phyloP scores from a whole-genome alignment of 2,888 invertebrate genomes.

The Pemphredon lugubris region DNA sequence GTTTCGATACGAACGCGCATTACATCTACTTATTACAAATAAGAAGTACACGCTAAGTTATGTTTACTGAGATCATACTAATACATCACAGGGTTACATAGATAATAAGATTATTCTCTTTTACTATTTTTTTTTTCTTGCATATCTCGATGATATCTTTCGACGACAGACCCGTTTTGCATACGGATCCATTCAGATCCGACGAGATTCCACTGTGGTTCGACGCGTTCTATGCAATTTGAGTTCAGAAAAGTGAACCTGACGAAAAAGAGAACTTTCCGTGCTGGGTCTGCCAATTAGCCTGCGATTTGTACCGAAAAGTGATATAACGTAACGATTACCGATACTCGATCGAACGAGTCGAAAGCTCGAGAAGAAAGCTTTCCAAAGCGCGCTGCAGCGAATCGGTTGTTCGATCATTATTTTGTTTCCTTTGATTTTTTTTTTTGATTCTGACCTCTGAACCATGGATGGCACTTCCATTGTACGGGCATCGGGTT shows the following conservation, averaged over 20 bases:
- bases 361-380: not conserved
- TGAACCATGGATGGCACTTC: constrained; percentile 36
- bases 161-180: constrained; percentile 41
- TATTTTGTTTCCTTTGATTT: too few species aligned
- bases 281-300: constrained; percentile 2
- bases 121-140: constrained; percentile 54
- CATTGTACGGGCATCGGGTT: constrained; percentile 2
- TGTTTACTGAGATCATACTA: constrained; percentile 81
- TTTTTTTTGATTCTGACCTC: constrained; percentile 25
- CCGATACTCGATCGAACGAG: not conserved
- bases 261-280: not conserved
- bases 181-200: constrained; percentile 36
- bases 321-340: not conserved
- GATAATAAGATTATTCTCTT: constrained; percentile 73
- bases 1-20: constrained; percentile 35
- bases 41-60: constrained; percentile 78
- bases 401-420: not conserved
- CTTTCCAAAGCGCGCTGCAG: not conserved
- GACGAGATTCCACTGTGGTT: constrained; percentile 53
- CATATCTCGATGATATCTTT: too few species aligned
- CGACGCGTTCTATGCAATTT: not conserved
- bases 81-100: constrained; percentile 82
- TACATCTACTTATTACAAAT: constrained; percentile 70
- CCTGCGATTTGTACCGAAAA: constrained; percentile 4
- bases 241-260: not conserved